A percentile compares a stretch with the other conserved stretches of the same genome.
Evolutionary conservation across 2,888 invertebrate genomes (phyloP).

Genomic region (Hyposoter didymator): DNA sequence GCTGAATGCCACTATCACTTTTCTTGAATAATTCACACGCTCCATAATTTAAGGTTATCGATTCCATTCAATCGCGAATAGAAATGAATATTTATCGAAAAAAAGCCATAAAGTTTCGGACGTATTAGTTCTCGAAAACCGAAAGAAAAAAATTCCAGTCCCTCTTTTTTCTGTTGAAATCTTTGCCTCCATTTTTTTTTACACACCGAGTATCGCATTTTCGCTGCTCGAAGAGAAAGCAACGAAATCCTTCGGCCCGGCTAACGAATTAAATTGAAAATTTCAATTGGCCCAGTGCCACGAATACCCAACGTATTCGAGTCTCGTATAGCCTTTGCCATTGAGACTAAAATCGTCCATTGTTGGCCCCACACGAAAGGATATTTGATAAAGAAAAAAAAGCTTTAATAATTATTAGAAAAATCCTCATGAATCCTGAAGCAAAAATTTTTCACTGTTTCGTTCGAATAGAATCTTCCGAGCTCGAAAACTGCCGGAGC

Average conservation of each 20-base stretch:
- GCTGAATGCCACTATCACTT: conserved; percentile 3
- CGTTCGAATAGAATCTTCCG: not conserved
- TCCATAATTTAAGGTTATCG: not conserved
- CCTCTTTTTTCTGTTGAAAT: not conserved
- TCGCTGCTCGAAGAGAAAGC: not conserved
- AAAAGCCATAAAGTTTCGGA: not conserved
- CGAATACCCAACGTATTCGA: not conserved
- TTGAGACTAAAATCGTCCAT: conserved; percentile 1
- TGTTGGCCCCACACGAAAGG: not conserved
- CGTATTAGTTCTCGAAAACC: not conserved
- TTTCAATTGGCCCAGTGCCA: conserved; percentile 16
- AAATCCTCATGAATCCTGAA: not conserved
- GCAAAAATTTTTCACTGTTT: not conserved
- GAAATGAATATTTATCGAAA: not conserved
- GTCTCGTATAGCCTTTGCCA: not conserved
- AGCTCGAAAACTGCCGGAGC: not conserved
- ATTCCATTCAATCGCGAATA: not conserved
- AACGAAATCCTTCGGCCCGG: not conserved
- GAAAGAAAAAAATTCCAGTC: not conserved
- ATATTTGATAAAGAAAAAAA: not conserved
- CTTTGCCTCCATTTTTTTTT: not conserved
- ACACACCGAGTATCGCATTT: not conserved
- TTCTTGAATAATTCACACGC: conserved; percentile 5
- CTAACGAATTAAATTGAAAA: conserved; percentile 23
- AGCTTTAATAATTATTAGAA: not conserved